phyloP scores from a whole-genome alignment of 2,797 vertebrate species.

The Sebastes iracundus region DNA sequence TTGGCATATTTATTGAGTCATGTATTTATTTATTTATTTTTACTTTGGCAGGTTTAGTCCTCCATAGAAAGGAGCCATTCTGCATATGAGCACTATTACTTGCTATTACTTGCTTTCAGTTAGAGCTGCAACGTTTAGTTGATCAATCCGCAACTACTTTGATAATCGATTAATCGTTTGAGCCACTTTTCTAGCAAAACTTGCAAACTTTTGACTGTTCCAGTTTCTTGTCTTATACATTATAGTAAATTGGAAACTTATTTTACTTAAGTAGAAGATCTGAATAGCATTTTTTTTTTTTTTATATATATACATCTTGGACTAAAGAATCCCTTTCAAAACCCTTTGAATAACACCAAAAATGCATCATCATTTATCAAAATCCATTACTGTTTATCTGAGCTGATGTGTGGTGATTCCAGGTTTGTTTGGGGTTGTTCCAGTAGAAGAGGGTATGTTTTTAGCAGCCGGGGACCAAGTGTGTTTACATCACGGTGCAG shows the following conservation, averaged over 20 bases:
- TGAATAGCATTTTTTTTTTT: background rate
- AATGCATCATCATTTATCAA: background rate
- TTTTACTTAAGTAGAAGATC: background rate
- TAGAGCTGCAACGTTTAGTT: background rate
- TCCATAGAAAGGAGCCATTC: background rate
- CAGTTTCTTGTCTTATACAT: background rate
- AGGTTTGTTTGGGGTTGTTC: constrained; percentile 34
- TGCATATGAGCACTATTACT: background rate
- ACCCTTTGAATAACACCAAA: background rate
- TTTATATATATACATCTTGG: background rate
- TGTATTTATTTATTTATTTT: background rate
- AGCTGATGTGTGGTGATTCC: background rate
- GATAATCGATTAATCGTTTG: background rate
- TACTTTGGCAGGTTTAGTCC: no score
- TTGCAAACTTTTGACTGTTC: background rate
- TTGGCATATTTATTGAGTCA: no score
- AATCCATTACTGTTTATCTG: background rate
- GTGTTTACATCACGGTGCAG: constrained; percentile 69
- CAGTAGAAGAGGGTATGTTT: constrained; percentile 27
- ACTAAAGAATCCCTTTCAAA: background rate
- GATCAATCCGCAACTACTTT: background rate
- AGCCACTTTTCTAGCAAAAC: background rate
- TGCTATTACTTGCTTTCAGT: background rate
- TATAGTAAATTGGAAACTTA: background rate
- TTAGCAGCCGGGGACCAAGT: constrained; percentile 34